Evolutionary conservation across 2,888 invertebrate genomes (phyloP).

Genomic region (Amphipyra tragopoginis): DNA sequence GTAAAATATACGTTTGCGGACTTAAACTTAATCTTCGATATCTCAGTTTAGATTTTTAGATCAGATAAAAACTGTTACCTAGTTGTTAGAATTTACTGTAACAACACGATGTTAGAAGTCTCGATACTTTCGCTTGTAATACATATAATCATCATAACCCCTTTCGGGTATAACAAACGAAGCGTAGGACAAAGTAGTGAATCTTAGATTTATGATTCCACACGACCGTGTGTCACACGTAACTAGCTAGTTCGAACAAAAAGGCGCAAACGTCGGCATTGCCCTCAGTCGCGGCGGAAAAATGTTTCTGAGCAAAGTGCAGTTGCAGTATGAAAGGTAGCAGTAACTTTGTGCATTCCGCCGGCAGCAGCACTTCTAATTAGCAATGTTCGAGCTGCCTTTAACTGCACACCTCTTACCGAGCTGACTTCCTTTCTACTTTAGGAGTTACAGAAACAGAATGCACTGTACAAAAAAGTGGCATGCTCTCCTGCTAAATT

Average conservation of each 20-base stretch:
- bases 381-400: conserved; percentile 67
- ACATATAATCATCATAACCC: no score
- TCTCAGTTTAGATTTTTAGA: no score
- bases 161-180: no score
- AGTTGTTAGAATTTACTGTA: no score
- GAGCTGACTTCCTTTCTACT: conserved; percentile 37
- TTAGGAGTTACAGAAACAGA: no score
- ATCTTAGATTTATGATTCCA: neutral
- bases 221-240: conserved; percentile 48
- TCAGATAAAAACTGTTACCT: no score
- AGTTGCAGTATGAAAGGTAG: conserved; percentile 66
- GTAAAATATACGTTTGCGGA: no score
- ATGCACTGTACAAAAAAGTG: no score
- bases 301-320: conserved; percentile 70
- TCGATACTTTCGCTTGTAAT: no score
- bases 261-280: conserved; percentile 62
- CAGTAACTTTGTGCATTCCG: conserved; percentile 67
- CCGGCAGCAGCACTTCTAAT: conserved; percentile 71
- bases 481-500: no score
- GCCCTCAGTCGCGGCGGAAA: conserved; percentile 67
- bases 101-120: no score
- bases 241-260: conserved; percentile 65
- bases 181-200: neutral
- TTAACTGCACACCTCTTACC: conserved; percentile 53
- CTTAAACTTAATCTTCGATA: no score